Conservation (phyloP, 2,797 vertebrate species). For the Tachyglossus aculeatus region DNA sequence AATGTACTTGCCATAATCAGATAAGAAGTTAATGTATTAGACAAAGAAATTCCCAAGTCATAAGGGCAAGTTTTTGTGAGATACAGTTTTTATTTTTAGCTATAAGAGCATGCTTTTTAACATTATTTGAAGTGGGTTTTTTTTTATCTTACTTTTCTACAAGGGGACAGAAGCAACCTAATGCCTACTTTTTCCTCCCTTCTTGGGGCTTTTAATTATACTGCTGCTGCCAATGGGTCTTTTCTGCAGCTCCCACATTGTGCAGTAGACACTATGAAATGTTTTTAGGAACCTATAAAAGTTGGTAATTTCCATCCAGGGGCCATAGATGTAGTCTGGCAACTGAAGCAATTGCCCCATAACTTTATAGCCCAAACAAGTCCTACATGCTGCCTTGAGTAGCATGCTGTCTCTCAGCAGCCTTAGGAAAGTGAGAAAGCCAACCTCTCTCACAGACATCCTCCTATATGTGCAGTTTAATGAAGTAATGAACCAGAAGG, state of each 20-base stretch:
- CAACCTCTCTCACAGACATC: neutral
- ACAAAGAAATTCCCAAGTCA: too few relatives aligned
- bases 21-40: too few relatives aligned
- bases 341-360: constrained; percentile 18
- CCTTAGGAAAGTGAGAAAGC: neutral
- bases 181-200: neutral
- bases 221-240: constrained; percentile 17
- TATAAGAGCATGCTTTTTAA: constrained; percentile 38
- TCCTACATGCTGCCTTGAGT: neutral
- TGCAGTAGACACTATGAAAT: constrained; percentile 42
- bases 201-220: constrained; percentile 52
- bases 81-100: constrained; percentile 18
- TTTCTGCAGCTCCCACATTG: constrained; percentile 53
- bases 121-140: constrained; percentile 38
- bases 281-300: constrained; percentile 61
- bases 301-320: constrained; percentile 49
- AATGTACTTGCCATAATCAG: too few relatives aligned
- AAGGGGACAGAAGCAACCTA: constrained; percentile 21
- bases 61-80: too few relatives aligned
- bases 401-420: neutral
- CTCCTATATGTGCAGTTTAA: neutral
- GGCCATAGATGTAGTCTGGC: constrained; percentile 28
- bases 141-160: constrained; percentile 38
- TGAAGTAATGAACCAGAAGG: neutral
- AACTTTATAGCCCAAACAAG: constrained; percentile 36